Percentiles rank a stretch among this genome's conserved stretches.
These are phyloP conservation scores for Griposia aprilina DNA, from an alignment of 2,888 invertebrate genomes.

Conservation along the genomic window DNA sequence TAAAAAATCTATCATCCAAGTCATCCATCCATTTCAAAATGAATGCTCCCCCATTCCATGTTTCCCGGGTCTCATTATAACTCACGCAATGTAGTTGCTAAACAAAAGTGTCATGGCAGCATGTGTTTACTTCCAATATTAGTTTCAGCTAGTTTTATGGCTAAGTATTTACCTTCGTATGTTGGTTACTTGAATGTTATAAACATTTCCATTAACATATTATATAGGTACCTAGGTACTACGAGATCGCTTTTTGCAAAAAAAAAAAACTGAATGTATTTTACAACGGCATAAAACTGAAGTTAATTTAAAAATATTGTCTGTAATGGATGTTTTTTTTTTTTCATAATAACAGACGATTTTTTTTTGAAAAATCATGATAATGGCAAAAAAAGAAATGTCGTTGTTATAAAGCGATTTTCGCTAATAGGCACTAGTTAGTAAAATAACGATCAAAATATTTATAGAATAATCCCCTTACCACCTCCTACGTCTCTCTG, in stretches of 20 bases:
- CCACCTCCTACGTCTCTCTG: not conserved
- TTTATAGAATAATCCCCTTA: not conserved
- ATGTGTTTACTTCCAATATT: constrained; percentile 80
- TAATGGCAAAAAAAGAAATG: too few relatives aligned
- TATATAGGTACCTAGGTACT: not conserved
- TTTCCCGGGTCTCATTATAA: constrained; percentile 59
- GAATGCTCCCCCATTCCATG: constrained; percentile 27
- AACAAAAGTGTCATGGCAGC: constrained; percentile 74
- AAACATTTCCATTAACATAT: not conserved
- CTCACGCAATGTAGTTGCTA: constrained; percentile 63
- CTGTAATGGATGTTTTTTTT: too few relatives aligned
- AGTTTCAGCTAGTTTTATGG: constrained; percentile 72
- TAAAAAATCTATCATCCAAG: constrained; percentile 51
- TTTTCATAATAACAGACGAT: too few relatives aligned
- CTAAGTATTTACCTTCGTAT: constrained; percentile 35
- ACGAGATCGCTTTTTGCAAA: not conserved
- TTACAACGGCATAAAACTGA: not conserved
- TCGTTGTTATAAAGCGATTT: not conserved
- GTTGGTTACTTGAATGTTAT: constrained; percentile 1
- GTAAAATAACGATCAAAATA: not conserved
- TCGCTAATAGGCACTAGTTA: not conserved
- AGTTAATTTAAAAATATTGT: not conserved
- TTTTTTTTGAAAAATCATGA: not conserved
- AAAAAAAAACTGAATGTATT: not conserved
- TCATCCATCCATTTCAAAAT: constrained; percentile 48